A percentile compares a stretch with the other conserved stretches of the same genome.
Evolutionary conservation across 2,888 invertebrate genomes (phyloP).

Genomic region (Chirona hameri): DNA sequence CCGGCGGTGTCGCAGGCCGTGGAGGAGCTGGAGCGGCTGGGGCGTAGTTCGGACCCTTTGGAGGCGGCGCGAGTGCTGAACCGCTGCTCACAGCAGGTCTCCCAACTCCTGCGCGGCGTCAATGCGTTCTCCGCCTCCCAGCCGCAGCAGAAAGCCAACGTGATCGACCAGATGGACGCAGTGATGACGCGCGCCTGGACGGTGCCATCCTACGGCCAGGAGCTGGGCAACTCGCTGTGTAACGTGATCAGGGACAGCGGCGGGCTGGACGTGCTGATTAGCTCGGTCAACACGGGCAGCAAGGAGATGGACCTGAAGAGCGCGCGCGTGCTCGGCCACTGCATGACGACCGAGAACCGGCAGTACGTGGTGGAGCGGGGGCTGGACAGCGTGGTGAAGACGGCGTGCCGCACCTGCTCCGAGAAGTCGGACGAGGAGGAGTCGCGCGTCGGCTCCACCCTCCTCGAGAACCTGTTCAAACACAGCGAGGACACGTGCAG

Average conservation of each 20-base stretch:
- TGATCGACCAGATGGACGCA: slow-evolving; percentile 49
- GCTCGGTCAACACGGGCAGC: slow-evolving; percentile 74
- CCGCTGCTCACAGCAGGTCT: slow-evolving; percentile 54
- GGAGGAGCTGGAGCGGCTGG: slow-evolving; percentile 74
- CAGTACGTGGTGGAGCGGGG: slow-evolving; percentile 89
- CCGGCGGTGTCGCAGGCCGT: slow-evolving; percentile 43
- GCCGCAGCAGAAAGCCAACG: slow-evolving; percentile 25
- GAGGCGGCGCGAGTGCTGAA: slow-evolving; percentile 76
- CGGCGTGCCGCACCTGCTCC: slow-evolving; percentile 78
- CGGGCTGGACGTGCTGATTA: slow-evolving; percentile 73
- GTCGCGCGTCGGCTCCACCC: slow-evolving; percentile 84
- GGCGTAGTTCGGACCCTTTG: slow-evolving; percentile 66
- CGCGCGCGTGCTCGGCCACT: slow-evolving; percentile 86
- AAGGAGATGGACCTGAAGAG: slow-evolving; percentile 74
- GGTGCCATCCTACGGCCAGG: slow-evolving; percentile 93
- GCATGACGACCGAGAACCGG: slow-evolving; percentile 89
- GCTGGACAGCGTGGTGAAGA: slow-evolving; percentile 80
- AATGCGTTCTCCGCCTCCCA: slow-evolving; percentile 53
- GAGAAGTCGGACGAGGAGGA: slow-evolving; percentile 48
- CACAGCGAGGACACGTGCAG: slow-evolving; percentile 94
- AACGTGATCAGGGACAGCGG: slow-evolving; percentile 83
- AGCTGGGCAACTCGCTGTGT: slow-evolving; percentile 84
- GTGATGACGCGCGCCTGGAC: slow-evolving; percentile 92
- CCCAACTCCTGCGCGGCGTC: slow-evolving; percentile 60
- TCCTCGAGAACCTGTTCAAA: slow-evolving; percentile 89